phyloP scores from a whole-genome alignment of 2,113 vertebrate genomes.

The Athene cunicularia region DNA sequence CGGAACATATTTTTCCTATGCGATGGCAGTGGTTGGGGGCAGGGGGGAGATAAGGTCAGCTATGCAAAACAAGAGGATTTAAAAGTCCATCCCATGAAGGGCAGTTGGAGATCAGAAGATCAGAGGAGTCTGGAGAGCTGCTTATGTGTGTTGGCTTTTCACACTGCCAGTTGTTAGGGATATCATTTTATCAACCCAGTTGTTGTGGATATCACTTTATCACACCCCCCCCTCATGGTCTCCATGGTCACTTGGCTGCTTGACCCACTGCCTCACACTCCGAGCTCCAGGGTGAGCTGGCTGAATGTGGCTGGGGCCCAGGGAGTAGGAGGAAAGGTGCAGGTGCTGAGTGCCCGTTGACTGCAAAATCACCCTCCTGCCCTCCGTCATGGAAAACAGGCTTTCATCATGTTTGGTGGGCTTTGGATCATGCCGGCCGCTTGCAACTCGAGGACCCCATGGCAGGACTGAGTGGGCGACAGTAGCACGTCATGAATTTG shows the following conservation, averaged over 20 bases:
- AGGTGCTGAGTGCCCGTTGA: neutral
- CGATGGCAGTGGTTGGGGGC: neutral
- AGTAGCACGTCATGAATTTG: neutral
- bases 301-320: neutral
- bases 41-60: neutral
- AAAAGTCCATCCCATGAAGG: neutral
- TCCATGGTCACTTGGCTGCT: neutral
- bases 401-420: neutral
- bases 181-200: neutral
- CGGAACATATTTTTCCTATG: neutral
- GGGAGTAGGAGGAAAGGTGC: neutral
- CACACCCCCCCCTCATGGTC: neutral
- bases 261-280: neutral
- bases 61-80: slow-evolving; percentile 1
- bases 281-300: neutral
- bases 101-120: neutral
- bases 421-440: neutral
- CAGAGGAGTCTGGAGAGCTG: neutral
- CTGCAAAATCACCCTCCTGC: neutral
- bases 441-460: neutral
- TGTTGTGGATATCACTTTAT: neutral
- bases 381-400: neutral
- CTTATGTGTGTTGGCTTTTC: neutral
- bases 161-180: neutral
- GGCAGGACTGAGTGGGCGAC: neutral